Conservation (phyloP, 2,888 invertebrate genomes). For the Barypeithes pellucidus region DNA sequence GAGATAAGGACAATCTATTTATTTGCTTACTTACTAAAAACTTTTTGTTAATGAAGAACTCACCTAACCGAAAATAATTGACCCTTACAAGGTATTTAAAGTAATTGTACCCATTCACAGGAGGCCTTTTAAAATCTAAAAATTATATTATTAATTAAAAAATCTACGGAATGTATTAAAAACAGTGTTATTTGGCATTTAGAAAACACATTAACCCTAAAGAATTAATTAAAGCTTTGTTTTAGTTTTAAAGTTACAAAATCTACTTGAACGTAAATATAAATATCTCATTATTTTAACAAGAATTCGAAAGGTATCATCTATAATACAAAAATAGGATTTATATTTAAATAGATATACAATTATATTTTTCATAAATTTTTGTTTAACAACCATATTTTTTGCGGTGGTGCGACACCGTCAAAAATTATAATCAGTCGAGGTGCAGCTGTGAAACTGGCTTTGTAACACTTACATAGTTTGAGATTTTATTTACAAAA, state of each 20-base stretch:
- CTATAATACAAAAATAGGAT: constrained; percentile 68
- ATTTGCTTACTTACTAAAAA: no score
- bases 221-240: constrained; percentile 68
- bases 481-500: constrained; percentile 24
- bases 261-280: constrained; percentile 65
- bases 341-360: constrained; percentile 53
- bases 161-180: constrained; percentile 71
- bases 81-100: constrained; percentile 13
- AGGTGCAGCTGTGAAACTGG: constrained; percentile 47
- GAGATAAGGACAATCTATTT: no score
- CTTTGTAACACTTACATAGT: constrained; percentile 34
- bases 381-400: constrained; percentile 52
- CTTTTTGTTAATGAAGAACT: no score
- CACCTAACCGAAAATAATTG: no score
- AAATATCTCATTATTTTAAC: constrained; percentile 54
- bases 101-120: constrained; percentile 7
- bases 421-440: constrained; percentile 50
- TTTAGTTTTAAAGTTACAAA: constrained; percentile 66
- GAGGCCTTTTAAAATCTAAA: constrained; percentile 23
- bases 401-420: constrained; percentile 48
- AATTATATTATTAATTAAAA: constrained; percentile 57
- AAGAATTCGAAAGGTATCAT: constrained; percentile 61
- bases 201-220: constrained; percentile 63
- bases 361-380: constrained; percentile 34
- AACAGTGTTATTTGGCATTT: constrained; percentile 72